phyloP scores from a whole-genome alignment of 2,113 vertebrate genomes.

The Chionomys nivalis region DNA sequence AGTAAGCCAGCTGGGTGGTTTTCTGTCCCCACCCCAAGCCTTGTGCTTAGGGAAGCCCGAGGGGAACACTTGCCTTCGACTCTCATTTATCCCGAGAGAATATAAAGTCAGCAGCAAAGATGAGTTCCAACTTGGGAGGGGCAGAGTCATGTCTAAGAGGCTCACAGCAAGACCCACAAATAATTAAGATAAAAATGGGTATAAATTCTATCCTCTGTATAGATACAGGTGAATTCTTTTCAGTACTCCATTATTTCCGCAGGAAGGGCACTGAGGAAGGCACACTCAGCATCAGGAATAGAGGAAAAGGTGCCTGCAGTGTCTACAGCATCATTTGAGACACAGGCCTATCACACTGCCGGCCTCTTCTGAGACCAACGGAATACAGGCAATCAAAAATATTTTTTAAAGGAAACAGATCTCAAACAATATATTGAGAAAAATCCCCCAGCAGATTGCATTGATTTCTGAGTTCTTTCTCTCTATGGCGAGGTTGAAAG shows the following conservation, averaged over 20 bases:
- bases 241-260: neutral
- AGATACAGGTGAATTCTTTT: neutral
- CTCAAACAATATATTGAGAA: neutral
- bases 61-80: neutral
- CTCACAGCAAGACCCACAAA: neutral
- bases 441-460: neutral
- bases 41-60: neutral
- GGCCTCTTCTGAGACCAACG: neutral
- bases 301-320: too few relatives aligned
- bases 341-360: rapidly evolving
- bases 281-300: neutral
- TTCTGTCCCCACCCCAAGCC: neutral
- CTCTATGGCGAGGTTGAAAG: neutral
- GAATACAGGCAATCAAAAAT: neutral
- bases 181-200: neutral
- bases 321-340: neutral
- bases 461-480: neutral
- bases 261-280: neutral
- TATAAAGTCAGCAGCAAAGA: neutral
- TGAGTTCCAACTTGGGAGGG: rapidly evolving
- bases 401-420: neutral
- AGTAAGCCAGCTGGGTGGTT: neutral
- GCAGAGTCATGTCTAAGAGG: rapidly evolving
- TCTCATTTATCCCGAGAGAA: neutral
- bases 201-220: neutral